Evolutionary conservation across 2,888 invertebrate genomes (phyloP).

Genomic region (Callimorpha dominula): DNA sequence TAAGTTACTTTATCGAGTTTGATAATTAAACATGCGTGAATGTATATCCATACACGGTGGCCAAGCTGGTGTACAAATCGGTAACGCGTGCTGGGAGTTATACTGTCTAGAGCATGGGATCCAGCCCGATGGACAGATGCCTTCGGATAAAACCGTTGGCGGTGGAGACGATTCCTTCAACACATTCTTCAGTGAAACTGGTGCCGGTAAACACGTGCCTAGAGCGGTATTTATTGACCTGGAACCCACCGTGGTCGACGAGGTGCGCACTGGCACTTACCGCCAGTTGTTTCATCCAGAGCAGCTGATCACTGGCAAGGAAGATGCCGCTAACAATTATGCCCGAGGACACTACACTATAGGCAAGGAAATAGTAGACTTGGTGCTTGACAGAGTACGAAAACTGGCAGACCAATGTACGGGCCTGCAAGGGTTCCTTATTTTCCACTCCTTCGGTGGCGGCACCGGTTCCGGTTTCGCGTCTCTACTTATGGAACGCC

Average conservation of each 20-base stretch:
- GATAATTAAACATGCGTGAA: constrained; percentile 75
- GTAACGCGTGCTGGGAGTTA: constrained; percentile 95
- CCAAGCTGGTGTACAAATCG: constrained; percentile 92
- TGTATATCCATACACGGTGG: constrained; percentile 83
- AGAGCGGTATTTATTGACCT: constrained; percentile 97
- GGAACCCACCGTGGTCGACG: constrained; percentile 98
- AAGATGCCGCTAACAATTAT: constrained; percentile 99
- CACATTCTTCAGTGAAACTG: constrained; percentile 97
- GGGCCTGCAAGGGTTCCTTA: constrained; percentile 95
- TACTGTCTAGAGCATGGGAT: constrained; percentile 94
- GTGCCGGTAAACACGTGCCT: constrained; percentile 98
- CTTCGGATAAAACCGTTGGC: constrained; percentile 92
- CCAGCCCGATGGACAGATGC: constrained; percentile 95
- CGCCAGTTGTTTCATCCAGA: constrained; percentile 98
- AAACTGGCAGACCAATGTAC: constrained; percentile 96
- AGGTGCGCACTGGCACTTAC: constrained; percentile 97
- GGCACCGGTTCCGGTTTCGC: constrained; percentile 98
- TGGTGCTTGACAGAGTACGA: constrained; percentile 94
- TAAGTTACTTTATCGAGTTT: constrained; percentile 54
- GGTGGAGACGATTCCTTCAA: constrained; percentile 98
- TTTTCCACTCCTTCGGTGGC: constrained; percentile 97
- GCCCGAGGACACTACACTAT: constrained; percentile 99
- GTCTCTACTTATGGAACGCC: constrained; percentile 97
- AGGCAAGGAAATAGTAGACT: constrained; percentile 97
- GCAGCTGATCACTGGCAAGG: constrained; percentile 97